Conservation (phyloP, 2,797 vertebrate genomes). For the Hephaestus fuliginosus region DNA sequence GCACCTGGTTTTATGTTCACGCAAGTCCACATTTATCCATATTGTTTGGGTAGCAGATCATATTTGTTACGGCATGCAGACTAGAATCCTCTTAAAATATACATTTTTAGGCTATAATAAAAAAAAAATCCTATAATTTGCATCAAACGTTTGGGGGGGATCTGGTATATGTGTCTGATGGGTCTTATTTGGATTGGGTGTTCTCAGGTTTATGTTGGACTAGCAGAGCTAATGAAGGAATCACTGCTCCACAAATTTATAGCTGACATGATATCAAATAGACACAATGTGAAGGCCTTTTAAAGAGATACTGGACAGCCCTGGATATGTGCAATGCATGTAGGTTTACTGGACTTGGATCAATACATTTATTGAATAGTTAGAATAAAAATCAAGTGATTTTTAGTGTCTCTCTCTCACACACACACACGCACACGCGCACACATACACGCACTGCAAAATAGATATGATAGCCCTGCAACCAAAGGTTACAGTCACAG, state of each 20-base stretch:
- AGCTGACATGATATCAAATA: slow-evolving; percentile 14
- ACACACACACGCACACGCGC: neutral
- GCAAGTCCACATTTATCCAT: neutral
- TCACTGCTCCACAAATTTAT: neutral
- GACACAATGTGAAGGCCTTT: neutral
- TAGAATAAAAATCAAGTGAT: slow-evolving; percentile 6
- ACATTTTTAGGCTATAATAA: neutral
- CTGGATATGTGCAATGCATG: neutral
- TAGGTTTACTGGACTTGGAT: slow-evolving; percentile 19
- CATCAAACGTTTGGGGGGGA: neutral
- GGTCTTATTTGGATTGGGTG: neutral
- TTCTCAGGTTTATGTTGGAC: neutral
- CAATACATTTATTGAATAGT: slow-evolving; percentile 3
- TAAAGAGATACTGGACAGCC: slow-evolving; percentile 13
- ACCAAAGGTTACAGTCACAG: neutral
- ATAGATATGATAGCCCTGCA: neutral
- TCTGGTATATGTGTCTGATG: neutral
- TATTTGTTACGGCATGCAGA: neutral
- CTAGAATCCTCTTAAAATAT: no score
- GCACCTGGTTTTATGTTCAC: neutral
- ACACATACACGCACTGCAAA: neutral
- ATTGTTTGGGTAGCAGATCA: neutral
- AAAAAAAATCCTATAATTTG: neutral
- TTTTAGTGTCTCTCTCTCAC: slow-evolving; percentile 10
- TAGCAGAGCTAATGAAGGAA: neutral